Conservation (phyloP, 2,113 vertebrate genomes). For the Gallinago undulata region DNA sequence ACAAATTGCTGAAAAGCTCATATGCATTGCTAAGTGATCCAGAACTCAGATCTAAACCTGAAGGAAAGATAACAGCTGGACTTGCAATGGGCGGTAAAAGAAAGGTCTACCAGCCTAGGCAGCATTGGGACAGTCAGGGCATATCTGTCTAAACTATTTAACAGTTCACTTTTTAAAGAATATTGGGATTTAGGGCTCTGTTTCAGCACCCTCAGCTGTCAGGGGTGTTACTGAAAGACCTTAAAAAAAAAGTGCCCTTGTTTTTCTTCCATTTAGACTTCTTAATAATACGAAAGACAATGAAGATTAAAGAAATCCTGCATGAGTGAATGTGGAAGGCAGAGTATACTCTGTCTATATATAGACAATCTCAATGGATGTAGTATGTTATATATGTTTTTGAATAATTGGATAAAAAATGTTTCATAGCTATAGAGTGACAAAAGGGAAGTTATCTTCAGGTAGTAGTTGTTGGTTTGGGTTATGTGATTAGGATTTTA, state of each 20-base stretch:
- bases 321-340: not conserved
- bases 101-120: not conserved
- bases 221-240: not conserved
- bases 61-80: not conserved
- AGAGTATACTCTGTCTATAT: not conserved
- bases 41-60: not conserved
- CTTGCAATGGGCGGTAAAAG: not conserved
- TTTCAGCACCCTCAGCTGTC: not conserved
- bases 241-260: not conserved
- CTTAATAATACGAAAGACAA: not conserved
- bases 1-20: not conserved
- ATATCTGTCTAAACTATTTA: not conserved
- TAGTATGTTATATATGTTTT: not conserved
- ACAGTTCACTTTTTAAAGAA: not conserved
- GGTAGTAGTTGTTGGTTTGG: not conserved
- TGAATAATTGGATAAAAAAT: not conserved
- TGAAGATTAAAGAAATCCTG: not conserved
- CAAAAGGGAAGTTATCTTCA: not conserved
- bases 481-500: not conserved
- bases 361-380: not conserved
- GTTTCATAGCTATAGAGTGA: not conserved
- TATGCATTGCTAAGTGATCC: not conserved
- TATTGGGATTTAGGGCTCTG: not conserved
- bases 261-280: not conserved
- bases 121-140: not conserved